Conservation (phyloP, 2,888 invertebrate species). For the Lacanobia oleracea region DNA sequence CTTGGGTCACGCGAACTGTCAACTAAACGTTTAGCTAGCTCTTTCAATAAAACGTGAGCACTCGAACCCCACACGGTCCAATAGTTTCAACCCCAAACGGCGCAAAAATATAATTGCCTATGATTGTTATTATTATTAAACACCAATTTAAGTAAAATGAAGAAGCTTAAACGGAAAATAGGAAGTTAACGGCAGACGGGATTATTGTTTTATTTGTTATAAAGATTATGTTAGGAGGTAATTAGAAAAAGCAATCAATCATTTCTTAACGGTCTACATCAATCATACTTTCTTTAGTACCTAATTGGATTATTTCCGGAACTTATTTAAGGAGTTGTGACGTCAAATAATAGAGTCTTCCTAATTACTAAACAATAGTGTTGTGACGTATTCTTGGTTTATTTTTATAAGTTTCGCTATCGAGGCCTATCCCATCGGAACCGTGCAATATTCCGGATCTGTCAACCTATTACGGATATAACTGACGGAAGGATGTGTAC, state of each 20-base stretch:
- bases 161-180: slow-evolving; percentile 6
- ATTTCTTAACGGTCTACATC: slow-evolving; percentile 29
- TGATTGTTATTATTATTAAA: too few species aligned
- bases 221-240: slow-evolving; percentile 27
- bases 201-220: slow-evolving; percentile 37
- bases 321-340: slow-evolving; percentile 31
- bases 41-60: too few species aligned
- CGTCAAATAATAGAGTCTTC: slow-evolving; percentile 18
- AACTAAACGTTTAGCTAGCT: too few species aligned
- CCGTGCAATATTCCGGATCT: too few species aligned
- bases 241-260: slow-evolving; percentile 53
- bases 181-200: slow-evolving; percentile 8
- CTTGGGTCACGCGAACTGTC: too few species aligned
- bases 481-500: too few species aligned
- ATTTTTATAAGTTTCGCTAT: too few species aligned
- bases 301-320: slow-evolving; percentile 37
- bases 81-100: too few species aligned
- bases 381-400: neutral
- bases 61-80: too few species aligned
- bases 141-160: slow-evolving; percentile 15
- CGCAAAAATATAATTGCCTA: too few species aligned
- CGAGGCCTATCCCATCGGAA: too few species aligned
- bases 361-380: neutral
- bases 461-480: too few species aligned
- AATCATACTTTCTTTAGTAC: slow-evolving; percentile 41